Base-by-base conservation (phyloP, 2,888 invertebrate genomes). In the Harpalus rubripes region DNA sequence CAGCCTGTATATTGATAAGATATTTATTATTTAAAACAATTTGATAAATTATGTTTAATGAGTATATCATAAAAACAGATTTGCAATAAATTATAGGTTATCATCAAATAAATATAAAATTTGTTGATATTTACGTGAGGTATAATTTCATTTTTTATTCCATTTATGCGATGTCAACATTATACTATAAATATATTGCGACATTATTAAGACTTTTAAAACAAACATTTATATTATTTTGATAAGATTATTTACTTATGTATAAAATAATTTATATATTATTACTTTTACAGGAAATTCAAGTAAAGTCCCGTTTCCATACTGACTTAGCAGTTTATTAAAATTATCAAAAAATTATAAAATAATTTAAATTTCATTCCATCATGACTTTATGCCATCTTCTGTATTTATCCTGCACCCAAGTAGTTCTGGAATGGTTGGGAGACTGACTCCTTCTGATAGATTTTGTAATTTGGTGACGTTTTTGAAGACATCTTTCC, bases 381-480 rank as follows among this genome's bases (percentile, higher is more conserved):
- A 74, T 44, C 12, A 58, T 10, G 56, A 85, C 63, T 68, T 85
- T 85, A 85, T 85, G 85, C 85, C 85, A 85, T 80, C 68, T 80
- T 26, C 72, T 22, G 18, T 80, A 61, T 80, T 58, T 56, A 80
- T 85, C 85, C 22, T 85, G 79, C 16, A 85, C 85, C 85, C 85
- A 85, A 58, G 85, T 85, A 18, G 80, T 16, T 72, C 58, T 85
- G n/a, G 22, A 65, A 52, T 39, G 44, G 16, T 32, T 22, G 5
- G 72, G 39, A 32, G 32, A 32, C 32, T 32, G 32, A 32, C 32
- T 32, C 6, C 32, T 1, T 32, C 32, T 32, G 32, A 32, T 32
- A 32, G 32, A 32, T 32, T 32, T 32, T 32, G 41, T 32, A 6
- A 68, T 72, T 12, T 83, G 56, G n/a, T 52, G 58, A 12, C 61